These are phyloP conservation scores for Elephas maximus DNA, from an alignment of 2,113 vertebrate genomes.

Conservation along the genomic window DNA sequence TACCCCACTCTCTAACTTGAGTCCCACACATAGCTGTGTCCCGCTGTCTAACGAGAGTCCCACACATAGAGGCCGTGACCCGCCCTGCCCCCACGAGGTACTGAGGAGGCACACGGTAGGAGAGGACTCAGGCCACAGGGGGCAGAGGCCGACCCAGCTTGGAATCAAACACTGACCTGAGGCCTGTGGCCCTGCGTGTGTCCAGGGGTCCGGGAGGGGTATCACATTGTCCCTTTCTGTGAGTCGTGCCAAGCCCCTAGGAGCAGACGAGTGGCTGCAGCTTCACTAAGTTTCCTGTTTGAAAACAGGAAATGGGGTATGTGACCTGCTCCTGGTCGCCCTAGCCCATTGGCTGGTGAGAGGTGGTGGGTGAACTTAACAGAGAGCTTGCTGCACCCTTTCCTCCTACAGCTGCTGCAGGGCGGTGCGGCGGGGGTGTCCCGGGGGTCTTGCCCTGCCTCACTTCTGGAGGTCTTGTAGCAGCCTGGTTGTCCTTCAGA, in stretches of 20 bases:
- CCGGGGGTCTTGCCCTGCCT: not conserved
- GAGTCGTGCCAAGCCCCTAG: not conserved
- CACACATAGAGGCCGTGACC: not conserved
- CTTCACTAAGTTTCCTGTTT: conserved; percentile 57
- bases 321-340: not conserved
- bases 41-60: not conserved
- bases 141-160: not conserved
- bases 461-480: not conserved
- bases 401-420: not conserved
- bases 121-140: not conserved
- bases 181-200: not conserved
- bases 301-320: conserved; percentile 80
- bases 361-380: fast-evolving
- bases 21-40: not conserved
- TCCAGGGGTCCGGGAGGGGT: not conserved
- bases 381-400: not conserved
- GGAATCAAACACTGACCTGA: conserved; percentile 71
- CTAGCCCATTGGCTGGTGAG: conserved; percentile 63
- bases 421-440: not conserved
- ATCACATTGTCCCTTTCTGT: not conserved
- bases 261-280: not conserved
- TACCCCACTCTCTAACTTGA: not conserved
- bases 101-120: not conserved
- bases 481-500: not conserved
- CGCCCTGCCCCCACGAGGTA: not conserved